phyloP scores from a whole-genome alignment of 2,113 vertebrate species.

The Mormyrus lacerda region DNA sequence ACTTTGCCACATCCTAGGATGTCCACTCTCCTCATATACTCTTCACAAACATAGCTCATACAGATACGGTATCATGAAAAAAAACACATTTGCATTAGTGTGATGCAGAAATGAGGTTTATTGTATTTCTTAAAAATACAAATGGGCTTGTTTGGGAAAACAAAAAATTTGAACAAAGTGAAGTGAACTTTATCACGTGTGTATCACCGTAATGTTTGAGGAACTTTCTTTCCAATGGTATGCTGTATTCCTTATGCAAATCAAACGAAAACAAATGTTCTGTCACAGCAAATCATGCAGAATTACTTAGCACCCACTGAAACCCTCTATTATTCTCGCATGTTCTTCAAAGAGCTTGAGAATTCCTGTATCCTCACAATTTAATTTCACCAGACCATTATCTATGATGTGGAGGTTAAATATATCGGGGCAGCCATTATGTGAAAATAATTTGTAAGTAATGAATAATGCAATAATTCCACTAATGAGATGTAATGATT shows the following conservation, averaged over 20 bases:
- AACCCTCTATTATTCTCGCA: conserved; percentile 59
- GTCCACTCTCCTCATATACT: background rate
- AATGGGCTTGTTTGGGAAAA: background rate
- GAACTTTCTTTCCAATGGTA: background rate
- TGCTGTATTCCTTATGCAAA: conserved; percentile 70
- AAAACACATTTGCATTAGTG: background rate
- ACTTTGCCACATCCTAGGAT: background rate
- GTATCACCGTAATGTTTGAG: background rate
- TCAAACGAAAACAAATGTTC: conserved; percentile 93
- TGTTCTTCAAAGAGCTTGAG: conserved; percentile 98
- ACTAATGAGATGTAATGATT: conserved; percentile 98
- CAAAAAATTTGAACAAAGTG: background rate
- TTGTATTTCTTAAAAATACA: background rate
- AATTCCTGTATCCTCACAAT: conserved; percentile 92
- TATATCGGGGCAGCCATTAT: conserved; percentile 99
- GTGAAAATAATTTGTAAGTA: conserved; percentile 99
- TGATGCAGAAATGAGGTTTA: background rate
- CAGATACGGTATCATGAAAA: background rate
- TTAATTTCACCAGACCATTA: conserved; percentile 99
- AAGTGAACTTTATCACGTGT: background rate
- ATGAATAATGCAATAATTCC: conserved; percentile 99
- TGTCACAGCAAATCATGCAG: background rate
- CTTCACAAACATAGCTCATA: background rate
- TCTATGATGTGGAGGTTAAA: conserved; percentile 99
- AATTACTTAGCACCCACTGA: background rate